Conservation (phyloP, 2,888 invertebrate species). For the Graphium colonna region DNA sequence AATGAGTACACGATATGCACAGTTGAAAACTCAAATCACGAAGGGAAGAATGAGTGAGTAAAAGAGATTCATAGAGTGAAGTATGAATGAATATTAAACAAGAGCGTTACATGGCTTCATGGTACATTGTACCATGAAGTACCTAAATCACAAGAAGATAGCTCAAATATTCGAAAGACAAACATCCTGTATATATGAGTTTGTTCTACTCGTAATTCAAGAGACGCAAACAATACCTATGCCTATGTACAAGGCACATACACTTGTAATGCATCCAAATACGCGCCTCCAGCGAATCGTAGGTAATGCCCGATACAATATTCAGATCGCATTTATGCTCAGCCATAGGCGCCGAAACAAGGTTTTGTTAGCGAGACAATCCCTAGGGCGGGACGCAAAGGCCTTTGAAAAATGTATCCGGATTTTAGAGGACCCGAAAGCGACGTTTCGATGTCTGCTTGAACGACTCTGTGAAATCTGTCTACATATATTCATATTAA, state of each 20-base stretch:
- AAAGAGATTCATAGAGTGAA: no score
- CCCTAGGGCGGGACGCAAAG: slow-evolving; percentile 50
- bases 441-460: slow-evolving; percentile 2
- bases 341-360: slow-evolving; percentile 68
- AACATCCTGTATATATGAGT: no score
- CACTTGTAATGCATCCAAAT: slow-evolving; percentile 60
- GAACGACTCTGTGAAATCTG: neutral
- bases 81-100: no score
- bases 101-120: no score
- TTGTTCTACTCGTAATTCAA: no score
- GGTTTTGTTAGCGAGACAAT: slow-evolving; percentile 63
- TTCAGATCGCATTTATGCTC: slow-evolving; percentile 71
- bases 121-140: neutral
- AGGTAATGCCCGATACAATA: slow-evolving; percentile 74
- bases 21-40: no score
- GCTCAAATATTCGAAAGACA: no score
- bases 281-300: slow-evolving; percentile 67
- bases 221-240: slow-evolving; percentile 38
- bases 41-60: no score
- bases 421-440: slow-evolving; percentile 24
- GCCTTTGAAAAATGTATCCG: slow-evolving; percentile 31
- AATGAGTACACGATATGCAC: no score
- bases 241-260: slow-evolving; percentile 51
- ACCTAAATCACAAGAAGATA: no score
- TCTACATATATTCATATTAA: slow-evolving; percentile 6